These are phyloP conservation scores for Netelia melanura DNA, from an alignment of 2,888 invertebrate species.

Conservation along the genomic window DNA sequence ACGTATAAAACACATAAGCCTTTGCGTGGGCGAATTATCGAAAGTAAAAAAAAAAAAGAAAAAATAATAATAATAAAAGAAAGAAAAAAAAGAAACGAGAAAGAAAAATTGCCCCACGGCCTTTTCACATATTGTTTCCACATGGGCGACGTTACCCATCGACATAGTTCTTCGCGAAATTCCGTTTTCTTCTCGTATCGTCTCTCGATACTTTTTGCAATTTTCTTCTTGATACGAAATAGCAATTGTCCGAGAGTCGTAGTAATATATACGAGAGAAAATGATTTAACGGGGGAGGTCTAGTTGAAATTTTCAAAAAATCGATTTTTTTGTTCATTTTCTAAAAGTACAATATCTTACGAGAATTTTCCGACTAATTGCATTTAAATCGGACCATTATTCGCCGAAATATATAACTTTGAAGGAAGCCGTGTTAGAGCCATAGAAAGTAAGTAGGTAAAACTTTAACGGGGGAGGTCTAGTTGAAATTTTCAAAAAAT, in stretches of 20 bases:
- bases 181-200: constrained; percentile 21
- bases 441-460: too few relatives aligned
- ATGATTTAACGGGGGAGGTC: too few relatives aligned
- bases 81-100: not conserved
- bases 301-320: too few relatives aligned
- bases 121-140: constrained; percentile 58
- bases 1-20: constrained; percentile 16
- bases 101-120: constrained; percentile 37
- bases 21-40: constrained; percentile 63
- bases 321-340: too few relatives aligned
- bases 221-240: not conserved
- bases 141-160: constrained; percentile 59
- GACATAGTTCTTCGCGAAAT: constrained; percentile 48
- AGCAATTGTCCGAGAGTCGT: not conserved
- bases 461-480: too few relatives aligned
- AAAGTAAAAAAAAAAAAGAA: constrained; percentile 38
- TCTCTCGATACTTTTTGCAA: not conserved
- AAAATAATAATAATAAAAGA: not conserved
- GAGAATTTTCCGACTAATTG: too few relatives aligned
- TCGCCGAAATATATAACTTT: too few relatives aligned
- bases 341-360: too few relatives aligned
- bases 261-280: not conserved
- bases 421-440: too few relatives aligned
- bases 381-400: too few relatives aligned
- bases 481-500: too few relatives aligned